Base-by-base conservation (phyloP, 2,113 vertebrate species). In the Neodontobutis hainanensis region DNA sequence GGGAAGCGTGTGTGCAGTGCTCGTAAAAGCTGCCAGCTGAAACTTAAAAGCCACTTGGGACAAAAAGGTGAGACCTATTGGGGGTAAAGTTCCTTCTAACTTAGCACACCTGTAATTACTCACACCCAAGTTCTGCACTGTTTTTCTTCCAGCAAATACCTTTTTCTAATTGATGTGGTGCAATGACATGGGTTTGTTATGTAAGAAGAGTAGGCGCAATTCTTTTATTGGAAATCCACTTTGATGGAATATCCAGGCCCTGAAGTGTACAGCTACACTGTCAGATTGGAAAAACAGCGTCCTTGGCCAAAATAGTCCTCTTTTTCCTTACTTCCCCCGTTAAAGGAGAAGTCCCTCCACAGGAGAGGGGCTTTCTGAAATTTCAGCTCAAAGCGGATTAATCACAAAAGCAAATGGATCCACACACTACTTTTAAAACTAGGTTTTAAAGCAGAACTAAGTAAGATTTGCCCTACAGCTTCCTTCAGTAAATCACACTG, bases 211-310 rank as follows among this genome's bases (percentile, higher is more conserved):
- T 0, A 60, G 73, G 45, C 53, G 61, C n/a, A 79, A 75, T 57
- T 57, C 49, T 72, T 45, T 61, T 42, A 80, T 62, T 81, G 61
- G 69, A 87, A 83, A 85, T 66, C 65, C 50, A 66, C 70, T 72
- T 57, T 82, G 80, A 86, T 85, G 65, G 70, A 88, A 82, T 76
- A 71, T 85, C 76, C 82, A 85, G 83, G 61, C 68, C 46, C 73
- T 65, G 65, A 73, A 84, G 75, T 77, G 82, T 82, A 82, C 63
- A 81, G 82, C 80, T 71, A 72, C 77, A 74, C 82, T 81, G 77
- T 85, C 65, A 85, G 72, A 75, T 65, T 81, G 81, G 80, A 89
- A 90, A 90, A 85, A 85, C 75, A 89, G 61, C 8, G 5, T 51
- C 53, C n/a, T 9, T 48, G 4, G 85, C 86, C 85, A 86, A 61